These are phyloP conservation scores for Caranx melampygus DNA, from an alignment of 2,113 vertebrate species.

Conservation along the genomic window DNA sequence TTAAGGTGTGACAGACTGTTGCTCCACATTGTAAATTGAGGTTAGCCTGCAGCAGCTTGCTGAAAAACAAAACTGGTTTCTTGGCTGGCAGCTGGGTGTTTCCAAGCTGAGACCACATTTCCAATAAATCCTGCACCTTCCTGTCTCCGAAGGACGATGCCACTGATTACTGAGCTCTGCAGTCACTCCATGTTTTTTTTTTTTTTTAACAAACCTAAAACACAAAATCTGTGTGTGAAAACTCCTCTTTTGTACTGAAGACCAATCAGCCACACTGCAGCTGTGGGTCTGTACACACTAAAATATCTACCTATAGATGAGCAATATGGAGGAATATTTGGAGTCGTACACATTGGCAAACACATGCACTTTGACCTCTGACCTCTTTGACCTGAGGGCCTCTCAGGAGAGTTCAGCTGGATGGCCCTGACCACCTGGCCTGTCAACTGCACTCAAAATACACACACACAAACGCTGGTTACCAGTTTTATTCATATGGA, in stretches of 20 bases:
- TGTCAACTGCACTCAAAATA: slow-evolving; percentile 2
- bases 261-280: slow-evolving; percentile 54
- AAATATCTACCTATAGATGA: slow-evolving; percentile 26
- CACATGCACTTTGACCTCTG: slow-evolving; percentile 56
- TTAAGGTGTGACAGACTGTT: too few relatives aligned
- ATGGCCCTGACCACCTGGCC: slow-evolving; percentile 66
- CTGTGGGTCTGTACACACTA: slow-evolving; percentile 41
- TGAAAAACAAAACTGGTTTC: neutral
- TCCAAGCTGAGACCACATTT: slow-evolving; percentile 22
- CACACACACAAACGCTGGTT: neutral
- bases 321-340: slow-evolving; percentile 27
- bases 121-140: slow-evolving; percentile 17
- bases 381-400: slow-evolving; percentile 57
- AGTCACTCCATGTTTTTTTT: neutral
- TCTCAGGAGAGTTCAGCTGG: slow-evolving; percentile 64
- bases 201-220: slow-evolving; percentile 2
- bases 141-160: slow-evolving; percentile 15
- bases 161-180: neutral
- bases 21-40: too few relatives aligned
- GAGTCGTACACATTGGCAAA: slow-evolving; percentile 42
- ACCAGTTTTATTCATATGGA: neutral
- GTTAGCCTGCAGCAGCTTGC: too few relatives aligned
- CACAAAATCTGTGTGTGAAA: slow-evolving; percentile 6
- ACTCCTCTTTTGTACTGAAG: slow-evolving; percentile 42
- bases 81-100: slow-evolving; percentile 2